phyloP scores from a whole-genome alignment of 1,140 invertebrate species.

The Antheraea mylitta region DNA sequence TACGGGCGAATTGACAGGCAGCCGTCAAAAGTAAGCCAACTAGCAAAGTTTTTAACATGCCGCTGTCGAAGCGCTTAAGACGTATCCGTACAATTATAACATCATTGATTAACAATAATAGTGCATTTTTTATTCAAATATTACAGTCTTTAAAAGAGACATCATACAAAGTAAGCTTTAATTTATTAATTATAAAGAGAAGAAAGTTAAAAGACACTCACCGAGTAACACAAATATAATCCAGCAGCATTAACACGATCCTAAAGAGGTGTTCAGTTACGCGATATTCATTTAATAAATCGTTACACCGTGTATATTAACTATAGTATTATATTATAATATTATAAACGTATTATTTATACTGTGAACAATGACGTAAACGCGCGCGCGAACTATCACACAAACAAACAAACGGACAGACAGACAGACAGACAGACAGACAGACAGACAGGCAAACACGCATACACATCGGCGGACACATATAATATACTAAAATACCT shows the following conservation, averaged over 20 bases:
- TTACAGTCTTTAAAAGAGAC: too few relatives aligned
- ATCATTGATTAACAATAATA: too few relatives aligned
- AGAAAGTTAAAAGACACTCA: constrained; percentile 41
- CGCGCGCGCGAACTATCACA: constrained; percentile 29
- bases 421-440: constrained; percentile 21
- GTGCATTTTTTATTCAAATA: too few relatives aligned
- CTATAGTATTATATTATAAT: constrained; percentile 42
- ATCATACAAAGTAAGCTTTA: too few relatives aligned
- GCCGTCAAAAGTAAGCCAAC: too few relatives aligned
- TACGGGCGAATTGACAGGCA: too few relatives aligned
- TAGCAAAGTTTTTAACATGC: too few relatives aligned
- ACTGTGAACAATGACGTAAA: constrained; percentile 40
- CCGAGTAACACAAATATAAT: constrained; percentile 58
- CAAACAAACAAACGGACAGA: constrained; percentile 23
- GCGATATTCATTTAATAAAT: constrained; percentile 23
- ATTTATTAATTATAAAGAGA: too few relatives aligned
- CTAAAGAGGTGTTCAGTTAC: constrained; percentile 35
- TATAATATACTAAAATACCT: constrained; percentile 21
- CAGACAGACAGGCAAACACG: constrained; percentile 24
- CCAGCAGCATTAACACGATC: constrained; percentile 38
- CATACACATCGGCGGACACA: constrained; percentile 19
- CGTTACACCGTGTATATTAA: constrained; percentile 27
- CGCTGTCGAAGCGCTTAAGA: too few relatives aligned
- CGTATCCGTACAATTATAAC: too few relatives aligned
- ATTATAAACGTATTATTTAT: constrained; percentile 45